phyloP scores from a whole-genome alignment of 2,113 vertebrate genomes.

The Serinus canaria region DNA sequence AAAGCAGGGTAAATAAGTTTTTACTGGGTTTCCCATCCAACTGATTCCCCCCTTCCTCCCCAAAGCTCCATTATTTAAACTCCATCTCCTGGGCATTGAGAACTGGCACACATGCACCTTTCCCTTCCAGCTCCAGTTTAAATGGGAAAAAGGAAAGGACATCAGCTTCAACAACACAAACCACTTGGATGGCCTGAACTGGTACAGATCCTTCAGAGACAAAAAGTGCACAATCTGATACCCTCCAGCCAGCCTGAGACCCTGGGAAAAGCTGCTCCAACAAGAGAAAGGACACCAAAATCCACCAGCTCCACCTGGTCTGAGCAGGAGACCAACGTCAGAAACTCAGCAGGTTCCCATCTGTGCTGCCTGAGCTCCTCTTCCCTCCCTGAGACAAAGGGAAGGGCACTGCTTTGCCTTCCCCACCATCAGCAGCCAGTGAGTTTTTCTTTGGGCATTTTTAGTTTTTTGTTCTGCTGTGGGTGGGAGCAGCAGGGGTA shows the following conservation, averaged over 20 bases:
- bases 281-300: background rate
- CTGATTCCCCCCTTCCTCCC: background rate
- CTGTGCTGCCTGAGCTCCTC: background rate
- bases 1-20: background rate
- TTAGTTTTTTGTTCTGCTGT: background rate
- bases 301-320: background rate
- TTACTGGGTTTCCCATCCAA: background rate
- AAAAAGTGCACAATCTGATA: background rate
- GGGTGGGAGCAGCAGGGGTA: fast-evolving
- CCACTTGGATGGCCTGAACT: background rate
- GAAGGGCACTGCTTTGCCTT: background rate
- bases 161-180: background rate
- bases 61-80: background rate
- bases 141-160: background rate
- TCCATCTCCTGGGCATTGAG: background rate
- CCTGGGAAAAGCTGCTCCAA: background rate
- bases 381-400: background rate
- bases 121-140: background rate
- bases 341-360: background rate
- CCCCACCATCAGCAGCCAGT: background rate
- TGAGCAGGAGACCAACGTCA: background rate
- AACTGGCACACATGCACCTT: background rate
- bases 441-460: background rate
- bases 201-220: background rate
- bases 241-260: too few species aligned